Conservation (phyloP, 2,888 invertebrate genomes). For the Lepidochitona cinerea region DNA sequence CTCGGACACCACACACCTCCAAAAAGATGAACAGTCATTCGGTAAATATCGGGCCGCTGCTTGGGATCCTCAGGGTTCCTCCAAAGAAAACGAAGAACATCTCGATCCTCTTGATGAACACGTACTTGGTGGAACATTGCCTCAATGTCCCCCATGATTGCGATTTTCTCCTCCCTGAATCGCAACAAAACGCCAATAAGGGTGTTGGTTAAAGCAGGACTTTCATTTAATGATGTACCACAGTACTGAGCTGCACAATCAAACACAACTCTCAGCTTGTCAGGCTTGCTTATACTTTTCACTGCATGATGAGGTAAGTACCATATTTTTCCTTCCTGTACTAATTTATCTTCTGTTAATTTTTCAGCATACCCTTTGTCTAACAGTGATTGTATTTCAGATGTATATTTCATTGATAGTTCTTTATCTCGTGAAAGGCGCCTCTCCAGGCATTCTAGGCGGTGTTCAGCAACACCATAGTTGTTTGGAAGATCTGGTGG, state of each 20-base stretch:
- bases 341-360: background rate
- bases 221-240: background rate
- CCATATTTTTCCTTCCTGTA: background rate
- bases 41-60: background rate
- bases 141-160: constrained; percentile 8
- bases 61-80: background rate
- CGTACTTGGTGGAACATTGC: constrained; percentile 12
- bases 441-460: background rate
- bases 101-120: background rate
- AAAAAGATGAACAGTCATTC: constrained; percentile 13
- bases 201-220: background rate
- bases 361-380: background rate
- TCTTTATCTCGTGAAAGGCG: background rate
- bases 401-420: background rate
- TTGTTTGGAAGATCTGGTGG: background rate
- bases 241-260: constrained; percentile 6
- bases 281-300: background rate
- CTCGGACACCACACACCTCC: constrained; percentile 6
- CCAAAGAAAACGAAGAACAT: constrained; percentile 1
- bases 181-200: background rate
- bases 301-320: constrained; percentile 4
- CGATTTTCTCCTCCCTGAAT: background rate
- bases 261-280: constrained; percentile 5
- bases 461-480: background rate
- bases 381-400: background rate